Conservation (phyloP, 2,797 vertebrate species). For the Simalia tracyae region DNA sequence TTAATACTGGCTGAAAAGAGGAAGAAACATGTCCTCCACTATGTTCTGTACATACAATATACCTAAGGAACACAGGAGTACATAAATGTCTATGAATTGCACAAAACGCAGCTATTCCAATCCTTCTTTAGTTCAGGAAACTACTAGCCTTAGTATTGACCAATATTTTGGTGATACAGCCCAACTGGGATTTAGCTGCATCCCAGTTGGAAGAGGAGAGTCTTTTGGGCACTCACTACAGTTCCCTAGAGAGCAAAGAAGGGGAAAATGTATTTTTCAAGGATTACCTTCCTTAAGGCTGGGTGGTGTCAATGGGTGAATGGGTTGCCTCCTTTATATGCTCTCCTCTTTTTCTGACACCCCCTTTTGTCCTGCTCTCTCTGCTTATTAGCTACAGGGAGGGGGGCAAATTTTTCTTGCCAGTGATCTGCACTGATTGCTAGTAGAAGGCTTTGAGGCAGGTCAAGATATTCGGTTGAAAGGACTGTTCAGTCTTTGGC, state of each 20-base stretch:
- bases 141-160: not conserved
- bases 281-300: not conserved
- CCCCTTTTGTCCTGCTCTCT: not conserved
- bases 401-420: not conserved
- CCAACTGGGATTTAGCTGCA: not conserved
- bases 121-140: not conserved
- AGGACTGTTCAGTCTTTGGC: not conserved
- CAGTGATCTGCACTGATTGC: not conserved
- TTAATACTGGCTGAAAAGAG: not conserved
- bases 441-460: not conserved
- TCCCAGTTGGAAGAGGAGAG: not conserved
- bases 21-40: not conserved
- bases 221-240: not conserved
- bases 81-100: not conserved
- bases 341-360: not conserved
- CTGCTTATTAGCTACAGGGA: not conserved
- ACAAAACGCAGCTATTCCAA: not conserved
- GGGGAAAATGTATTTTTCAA: not conserved
- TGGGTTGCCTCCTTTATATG: not conserved
- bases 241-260: not conserved
- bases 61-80: not conserved
- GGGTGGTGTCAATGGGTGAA: not conserved
- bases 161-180: not conserved
- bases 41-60: not conserved
- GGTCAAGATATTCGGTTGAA: not conserved